Conservation (phyloP, 2,888 invertebrate genomes). For the Zhengitettix transpicula region DNA sequence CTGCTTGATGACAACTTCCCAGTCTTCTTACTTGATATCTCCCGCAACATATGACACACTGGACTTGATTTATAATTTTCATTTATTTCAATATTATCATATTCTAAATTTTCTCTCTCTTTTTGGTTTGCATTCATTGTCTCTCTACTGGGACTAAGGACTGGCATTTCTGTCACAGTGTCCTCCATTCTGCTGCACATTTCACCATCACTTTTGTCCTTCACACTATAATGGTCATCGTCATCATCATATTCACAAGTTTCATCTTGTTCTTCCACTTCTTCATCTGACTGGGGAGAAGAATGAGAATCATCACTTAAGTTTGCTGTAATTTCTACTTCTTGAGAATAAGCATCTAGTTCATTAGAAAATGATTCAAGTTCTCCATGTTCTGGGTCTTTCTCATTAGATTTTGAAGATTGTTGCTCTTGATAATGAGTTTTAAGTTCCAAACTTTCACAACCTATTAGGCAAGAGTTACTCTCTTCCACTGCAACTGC, state of each 20-base stretch:
- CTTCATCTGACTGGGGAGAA: not conserved
- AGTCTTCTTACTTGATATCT: not conserved
- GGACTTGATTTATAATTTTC: not conserved
- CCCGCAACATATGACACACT: not conserved
- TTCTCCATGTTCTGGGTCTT: not conserved
- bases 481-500: constrained; percentile 14
- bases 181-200: not conserved
- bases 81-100: not conserved
- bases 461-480: not conserved
- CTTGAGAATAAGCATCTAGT: not conserved
- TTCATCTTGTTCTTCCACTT: constrained; percentile 3
- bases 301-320: not conserved
- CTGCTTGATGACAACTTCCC: not conserved
- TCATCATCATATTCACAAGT: not conserved
- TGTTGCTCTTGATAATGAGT: not conserved
- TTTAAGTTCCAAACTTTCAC: not conserved
- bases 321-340: not conserved
- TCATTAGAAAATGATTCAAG: no score
- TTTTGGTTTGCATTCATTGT: not conserved
- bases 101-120: not conserved
- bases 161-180: not conserved
- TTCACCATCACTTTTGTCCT: not conserved
- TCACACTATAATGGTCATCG: not conserved
- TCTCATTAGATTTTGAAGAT: not conserved
- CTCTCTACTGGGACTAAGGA: not conserved